Base-by-base conservation (phyloP, 2,888 invertebrate genomes). In the Temnothorax rugatulus region DNA sequence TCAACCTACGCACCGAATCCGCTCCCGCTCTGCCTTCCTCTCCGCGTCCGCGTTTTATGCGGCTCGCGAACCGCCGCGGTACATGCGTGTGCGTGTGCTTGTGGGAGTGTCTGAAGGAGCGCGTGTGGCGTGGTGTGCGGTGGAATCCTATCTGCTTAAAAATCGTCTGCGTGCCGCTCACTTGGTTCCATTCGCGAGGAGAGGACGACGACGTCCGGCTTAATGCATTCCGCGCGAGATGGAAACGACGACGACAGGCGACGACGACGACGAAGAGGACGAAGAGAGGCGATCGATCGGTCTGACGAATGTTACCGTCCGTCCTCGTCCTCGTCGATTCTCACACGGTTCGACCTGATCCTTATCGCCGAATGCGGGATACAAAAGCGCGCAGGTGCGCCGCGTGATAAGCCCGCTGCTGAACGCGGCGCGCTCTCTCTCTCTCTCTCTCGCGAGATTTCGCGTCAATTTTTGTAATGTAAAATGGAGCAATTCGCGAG, bases 141-240 rank as follows among this genome's bases (percentile, higher is more conserved):
- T 87, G 90, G 87, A 88, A 89, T 90, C 87, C 89, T 92, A 92
- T 92, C 92, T 88, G 89, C 82, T 88, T 85, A 88, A 89, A 90
- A 90, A 92, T 92, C 92, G 91, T 92, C 91, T 92, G 91, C 90
- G 89, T 88, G 90, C 92, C 89, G 90, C 88, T 91, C 89, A 90
- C 90, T 89, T 89, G 90, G 89, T 92, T 88, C 91, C 91, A 92
- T 92, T 92, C 91, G 91, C 92, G 91, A 87, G 89, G 86, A 90
- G 59, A 87, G 89, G 88, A 90, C 44, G 69, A 79, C 88, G 90
- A 89, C 89, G 90, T 90, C 90, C 90, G 90, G 90, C 82, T 90
- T 90, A 90, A 90, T 91, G 91, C 90, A 90, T 90, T 90, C 90
- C 90, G 90, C 89, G 89, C 89, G 89, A 89, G 90, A 90, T 90